Conservation (phyloP, 1,140 invertebrate genomes). For the Aporrectodea caliginosa region DNA sequence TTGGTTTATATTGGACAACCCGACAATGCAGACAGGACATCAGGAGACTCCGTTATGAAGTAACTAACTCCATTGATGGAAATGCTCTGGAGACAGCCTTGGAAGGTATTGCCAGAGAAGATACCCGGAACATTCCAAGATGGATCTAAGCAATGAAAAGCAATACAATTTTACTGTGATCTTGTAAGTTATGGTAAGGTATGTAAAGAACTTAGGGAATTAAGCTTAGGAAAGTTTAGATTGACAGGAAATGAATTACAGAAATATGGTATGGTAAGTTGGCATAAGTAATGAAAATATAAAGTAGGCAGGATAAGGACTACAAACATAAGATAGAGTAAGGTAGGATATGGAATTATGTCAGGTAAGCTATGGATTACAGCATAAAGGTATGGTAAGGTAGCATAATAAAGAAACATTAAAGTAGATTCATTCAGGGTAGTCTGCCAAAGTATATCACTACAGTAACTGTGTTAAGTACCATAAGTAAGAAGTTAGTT, state of each 20-base stretch:
- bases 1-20: not conserved
- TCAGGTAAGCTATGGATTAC: too few species aligned
- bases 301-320: not conserved
- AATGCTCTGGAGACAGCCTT: conserved; percentile 10
- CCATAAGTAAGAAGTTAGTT: too few species aligned
- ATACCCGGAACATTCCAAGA: conserved; percentile 12
- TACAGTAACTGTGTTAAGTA: too few species aligned
- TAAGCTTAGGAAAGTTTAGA: not conserved
- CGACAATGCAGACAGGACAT: not conserved
- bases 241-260: not conserved
- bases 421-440: too few species aligned
- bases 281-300: not conserved
- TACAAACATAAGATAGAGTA: not conserved
- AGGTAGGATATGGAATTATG: too few species aligned
- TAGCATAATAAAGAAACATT: too few species aligned
- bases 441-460: too few species aligned
- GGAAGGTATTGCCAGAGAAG: not conserved
- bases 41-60: not conserved
- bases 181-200: not conserved
- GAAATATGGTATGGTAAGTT: not conserved
- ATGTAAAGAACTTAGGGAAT: not conserved
- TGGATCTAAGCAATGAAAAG: conserved; percentile 11
- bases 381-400: too few species aligned
- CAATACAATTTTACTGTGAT: not conserved
- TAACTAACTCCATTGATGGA: not conserved